These are phyloP conservation scores for Sebastes schlegelii DNA, from an alignment of 2,113 vertebrate species.

Conservation along the genomic window DNA sequence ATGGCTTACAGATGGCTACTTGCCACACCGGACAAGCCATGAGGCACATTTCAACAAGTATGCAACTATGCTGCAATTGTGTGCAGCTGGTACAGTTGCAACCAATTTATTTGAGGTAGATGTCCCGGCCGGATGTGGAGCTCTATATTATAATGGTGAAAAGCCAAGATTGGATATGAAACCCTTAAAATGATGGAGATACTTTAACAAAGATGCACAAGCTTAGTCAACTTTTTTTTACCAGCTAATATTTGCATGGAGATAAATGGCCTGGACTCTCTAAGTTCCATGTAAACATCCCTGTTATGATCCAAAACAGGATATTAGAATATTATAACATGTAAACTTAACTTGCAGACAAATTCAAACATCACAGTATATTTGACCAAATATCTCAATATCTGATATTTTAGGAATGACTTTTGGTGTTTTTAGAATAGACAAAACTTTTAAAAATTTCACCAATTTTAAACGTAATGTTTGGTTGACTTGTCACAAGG, in stretches of 20 bases:
- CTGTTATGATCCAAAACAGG: background rate
- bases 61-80: conserved; percentile 27
- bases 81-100: conserved; percentile 48
- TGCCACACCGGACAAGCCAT: conserved; percentile 41
- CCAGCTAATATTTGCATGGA: background rate
- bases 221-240: background rate
- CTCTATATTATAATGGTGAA: background rate
- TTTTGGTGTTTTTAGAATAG: background rate
- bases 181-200: background rate
- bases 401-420: background rate
- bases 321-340: background rate
- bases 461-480: background rate
- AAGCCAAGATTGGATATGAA: background rate
- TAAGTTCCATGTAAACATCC: background rate
- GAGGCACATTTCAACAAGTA: conserved; percentile 38
- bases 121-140: conserved; percentile 11
- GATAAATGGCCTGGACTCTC: background rate
- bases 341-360: background rate
- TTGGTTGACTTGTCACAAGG: background rate
- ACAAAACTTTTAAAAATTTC: background rate
- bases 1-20: conserved; percentile 61
- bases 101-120: conserved; percentile 41
- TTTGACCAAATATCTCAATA: background rate
- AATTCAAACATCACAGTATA: background rate
- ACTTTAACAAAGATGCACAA: conserved; percentile 6